phyloP scores from a whole-genome alignment of 1,140 invertebrate genomes.

The Heliconius himera region DNA sequence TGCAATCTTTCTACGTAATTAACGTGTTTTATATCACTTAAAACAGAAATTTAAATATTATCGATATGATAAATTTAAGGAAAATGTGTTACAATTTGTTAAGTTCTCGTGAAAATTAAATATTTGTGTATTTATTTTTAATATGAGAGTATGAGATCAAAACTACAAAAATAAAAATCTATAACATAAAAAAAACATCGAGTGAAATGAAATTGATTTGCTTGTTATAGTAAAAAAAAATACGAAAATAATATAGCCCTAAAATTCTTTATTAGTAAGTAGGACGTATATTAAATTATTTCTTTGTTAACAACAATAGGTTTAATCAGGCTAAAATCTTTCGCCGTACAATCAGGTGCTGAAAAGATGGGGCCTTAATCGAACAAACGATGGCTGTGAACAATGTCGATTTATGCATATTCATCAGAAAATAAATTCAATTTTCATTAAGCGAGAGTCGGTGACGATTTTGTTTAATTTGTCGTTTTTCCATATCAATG shows the following conservation, averaged over 20 bases:
- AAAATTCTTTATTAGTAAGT: neutral
- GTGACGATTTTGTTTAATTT: constrained; percentile 73
- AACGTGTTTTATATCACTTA: too few species aligned
- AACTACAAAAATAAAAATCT: too few species aligned
- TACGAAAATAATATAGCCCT: neutral
- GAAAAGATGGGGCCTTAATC: constrained; percentile 60
- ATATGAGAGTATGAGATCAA: too few species aligned
- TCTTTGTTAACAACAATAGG: constrained; percentile 29
- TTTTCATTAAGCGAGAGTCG: constrained; percentile 63
- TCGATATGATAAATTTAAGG: too few species aligned
- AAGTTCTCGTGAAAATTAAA: too few species aligned
- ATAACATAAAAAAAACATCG: too few species aligned
- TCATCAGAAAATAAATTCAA: constrained; percentile 72
- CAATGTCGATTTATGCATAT: constrained; percentile 70
- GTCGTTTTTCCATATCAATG: constrained; percentile 64
- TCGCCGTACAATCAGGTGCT: constrained; percentile 50
- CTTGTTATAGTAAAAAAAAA: neutral
- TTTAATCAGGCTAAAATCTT: constrained; percentile 40
- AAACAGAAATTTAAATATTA: too few species aligned
- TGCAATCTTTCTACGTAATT: too few species aligned
- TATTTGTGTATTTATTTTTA: too few species aligned
- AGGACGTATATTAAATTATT: neutral
- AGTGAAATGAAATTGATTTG: neutral
- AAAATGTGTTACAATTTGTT: too few species aligned
- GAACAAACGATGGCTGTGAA: constrained; percentile 50